Evolutionary conservation across 2,113 vertebrate genomes (phyloP).

Genomic region (Cryptotis parvus): DNA sequence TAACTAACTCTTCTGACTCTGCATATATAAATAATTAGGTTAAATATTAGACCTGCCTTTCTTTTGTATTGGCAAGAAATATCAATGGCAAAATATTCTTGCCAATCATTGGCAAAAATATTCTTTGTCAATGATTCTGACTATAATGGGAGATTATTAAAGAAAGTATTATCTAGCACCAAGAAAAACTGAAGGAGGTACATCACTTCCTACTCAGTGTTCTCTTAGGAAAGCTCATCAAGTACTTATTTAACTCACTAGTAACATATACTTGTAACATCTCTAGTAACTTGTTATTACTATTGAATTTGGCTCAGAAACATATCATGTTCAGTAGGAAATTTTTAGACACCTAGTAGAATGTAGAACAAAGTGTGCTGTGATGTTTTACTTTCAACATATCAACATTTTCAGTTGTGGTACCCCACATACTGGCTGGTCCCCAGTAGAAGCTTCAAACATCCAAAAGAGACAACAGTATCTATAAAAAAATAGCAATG

Average conservation of each 20-base stretch:
- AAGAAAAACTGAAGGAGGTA: not conserved
- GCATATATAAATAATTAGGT: not conserved
- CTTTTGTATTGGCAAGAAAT: constrained; percentile 18
- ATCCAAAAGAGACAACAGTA: not conserved
- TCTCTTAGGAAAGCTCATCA: not conserved
- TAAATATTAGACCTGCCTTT: not conserved
- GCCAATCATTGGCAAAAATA: too few relatives aligned
- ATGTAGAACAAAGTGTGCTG: not conserved
- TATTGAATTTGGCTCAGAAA: not conserved
- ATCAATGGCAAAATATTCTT: too few relatives aligned
- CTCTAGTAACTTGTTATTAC: not conserved
- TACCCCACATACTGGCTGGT: not conserved
- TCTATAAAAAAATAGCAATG: not conserved
- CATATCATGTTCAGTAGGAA: not conserved
- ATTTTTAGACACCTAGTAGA: not conserved
- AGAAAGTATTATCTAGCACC: constrained; percentile 16
- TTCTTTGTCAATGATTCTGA: not conserved
- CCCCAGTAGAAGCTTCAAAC: not conserved
- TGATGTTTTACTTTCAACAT: not conserved
- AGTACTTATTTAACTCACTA: not conserved
- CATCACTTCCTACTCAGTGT: not conserved
- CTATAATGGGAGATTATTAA: not conserved
- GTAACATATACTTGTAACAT: not conserved
- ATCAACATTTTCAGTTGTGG: not conserved
- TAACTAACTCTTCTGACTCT: not conserved